Conservation (phyloP, 1,140 invertebrate genomes). For the Bemisia tabaci region DNA sequence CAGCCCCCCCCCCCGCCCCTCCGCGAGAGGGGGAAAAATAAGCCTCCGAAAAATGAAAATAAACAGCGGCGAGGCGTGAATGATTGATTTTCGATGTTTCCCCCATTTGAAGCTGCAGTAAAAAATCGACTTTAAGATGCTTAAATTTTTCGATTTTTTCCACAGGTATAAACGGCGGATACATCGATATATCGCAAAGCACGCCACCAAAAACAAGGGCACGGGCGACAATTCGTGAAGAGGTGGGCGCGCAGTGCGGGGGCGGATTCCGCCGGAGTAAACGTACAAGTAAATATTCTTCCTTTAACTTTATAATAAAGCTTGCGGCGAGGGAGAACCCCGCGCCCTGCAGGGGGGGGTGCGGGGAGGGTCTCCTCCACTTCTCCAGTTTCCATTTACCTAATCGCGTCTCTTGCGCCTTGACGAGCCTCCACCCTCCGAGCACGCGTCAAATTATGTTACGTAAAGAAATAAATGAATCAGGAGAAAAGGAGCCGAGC, state of each 20-base stretch:
- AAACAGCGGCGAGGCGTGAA: background rate
- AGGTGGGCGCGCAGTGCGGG: background rate
- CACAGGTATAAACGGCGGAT: background rate
- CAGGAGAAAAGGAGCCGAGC: background rate
- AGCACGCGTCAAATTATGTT: background rate
- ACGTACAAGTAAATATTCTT: background rate
- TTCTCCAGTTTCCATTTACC: background rate
- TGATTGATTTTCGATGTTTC: background rate
- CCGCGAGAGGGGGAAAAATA: background rate
- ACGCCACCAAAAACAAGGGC: background rate
- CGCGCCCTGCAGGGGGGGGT: background rate
- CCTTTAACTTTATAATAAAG: background rate
- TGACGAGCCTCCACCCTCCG: background rate
- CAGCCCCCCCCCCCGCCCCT: no score
- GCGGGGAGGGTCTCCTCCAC: background rate
- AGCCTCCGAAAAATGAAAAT: background rate
- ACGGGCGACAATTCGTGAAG: background rate
- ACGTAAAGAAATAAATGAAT: background rate
- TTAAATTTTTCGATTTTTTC: background rate
- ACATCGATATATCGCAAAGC: background rate
- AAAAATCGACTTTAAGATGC: no score
- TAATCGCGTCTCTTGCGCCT: background rate
- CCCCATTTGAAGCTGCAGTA: no score
- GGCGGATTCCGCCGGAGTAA: background rate
- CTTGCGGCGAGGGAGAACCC: background rate